Evolutionary conservation across 2,797 vertebrate species (phyloP).

Genomic region (Bradypodion ventrale): DNA sequence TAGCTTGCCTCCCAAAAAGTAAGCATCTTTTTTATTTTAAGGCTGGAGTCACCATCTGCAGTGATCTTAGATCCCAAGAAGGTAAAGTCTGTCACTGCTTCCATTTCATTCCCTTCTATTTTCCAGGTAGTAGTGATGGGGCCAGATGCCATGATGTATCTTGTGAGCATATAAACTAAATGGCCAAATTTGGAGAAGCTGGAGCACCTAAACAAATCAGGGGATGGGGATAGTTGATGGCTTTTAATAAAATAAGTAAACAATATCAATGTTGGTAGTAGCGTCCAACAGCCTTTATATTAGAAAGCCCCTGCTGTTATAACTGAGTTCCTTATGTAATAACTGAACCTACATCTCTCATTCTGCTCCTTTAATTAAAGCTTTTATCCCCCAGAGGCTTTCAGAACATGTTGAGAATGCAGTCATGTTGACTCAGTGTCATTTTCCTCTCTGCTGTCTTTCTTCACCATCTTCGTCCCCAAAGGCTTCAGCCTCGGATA

Average conservation of each 20-base stretch:
- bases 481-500: not conserved
- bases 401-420: not conserved
- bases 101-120: too few relatives aligned
- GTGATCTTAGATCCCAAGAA: too few relatives aligned
- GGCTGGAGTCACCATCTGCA: too few relatives aligned
- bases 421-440: not conserved
- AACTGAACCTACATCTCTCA: not conserved
- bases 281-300: not conserved
- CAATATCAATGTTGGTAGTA: not conserved
- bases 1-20: too few relatives aligned
- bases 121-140: too few relatives aligned
- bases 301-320: not conserved
- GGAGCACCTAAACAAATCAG: not conserved
- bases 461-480: not conserved
- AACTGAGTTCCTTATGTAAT: not conserved
- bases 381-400: not conserved
- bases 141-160: too few relatives aligned
- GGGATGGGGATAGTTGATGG: not conserved
- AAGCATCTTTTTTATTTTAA: too few relatives aligned
- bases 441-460: not conserved
- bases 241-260: not conserved
- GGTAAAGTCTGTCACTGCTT: too few relatives aligned
- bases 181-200: too few relatives aligned
- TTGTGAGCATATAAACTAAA: not conserved
- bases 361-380: not conserved